Conservation (phyloP, 1,140 invertebrate genomes). For the Araneus ventricosus region DNA sequence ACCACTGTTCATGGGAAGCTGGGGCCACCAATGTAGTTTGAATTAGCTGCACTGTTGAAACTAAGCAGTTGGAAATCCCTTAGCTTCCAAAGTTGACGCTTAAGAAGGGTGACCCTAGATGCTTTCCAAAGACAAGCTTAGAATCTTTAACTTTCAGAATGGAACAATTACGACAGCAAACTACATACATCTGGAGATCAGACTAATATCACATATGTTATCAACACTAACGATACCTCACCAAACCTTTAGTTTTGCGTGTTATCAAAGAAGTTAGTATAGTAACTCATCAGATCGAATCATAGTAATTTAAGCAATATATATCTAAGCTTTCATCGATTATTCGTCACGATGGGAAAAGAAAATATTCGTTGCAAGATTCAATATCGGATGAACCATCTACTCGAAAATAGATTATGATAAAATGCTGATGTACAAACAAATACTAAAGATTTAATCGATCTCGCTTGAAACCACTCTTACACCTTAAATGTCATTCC, state of each 20-base stretch:
- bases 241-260: background rate
- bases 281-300: constrained; percentile 18
- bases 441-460: background rate
- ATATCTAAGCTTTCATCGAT: constrained; percentile 79
- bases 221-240: constrained; percentile 6
- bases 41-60: background rate
- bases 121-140: no score
- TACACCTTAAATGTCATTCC: background rate
- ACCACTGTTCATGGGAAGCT: constrained; percentile 65
- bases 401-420: background rate
- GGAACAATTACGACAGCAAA: constrained; percentile 51
- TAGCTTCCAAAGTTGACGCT: constrained; percentile 54
- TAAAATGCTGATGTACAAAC: background rate
- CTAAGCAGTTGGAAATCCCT: constrained; percentile 62
- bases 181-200: background rate
- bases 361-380: constrained; percentile 77
- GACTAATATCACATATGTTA: background rate
- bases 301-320: constrained; percentile 78
- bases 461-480: background rate
- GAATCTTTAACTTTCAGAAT: no score
- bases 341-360: constrained; percentile 79
- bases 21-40: constrained; percentile 41
- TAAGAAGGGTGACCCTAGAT: no score
- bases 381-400: constrained; percentile 38
- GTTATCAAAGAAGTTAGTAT: background rate